Evolutionary conservation across 2,113 vertebrate genomes (phyloP), one percentile per base, ranked within the genome.

Genomic region (Malurus cyaneus): DNA sequence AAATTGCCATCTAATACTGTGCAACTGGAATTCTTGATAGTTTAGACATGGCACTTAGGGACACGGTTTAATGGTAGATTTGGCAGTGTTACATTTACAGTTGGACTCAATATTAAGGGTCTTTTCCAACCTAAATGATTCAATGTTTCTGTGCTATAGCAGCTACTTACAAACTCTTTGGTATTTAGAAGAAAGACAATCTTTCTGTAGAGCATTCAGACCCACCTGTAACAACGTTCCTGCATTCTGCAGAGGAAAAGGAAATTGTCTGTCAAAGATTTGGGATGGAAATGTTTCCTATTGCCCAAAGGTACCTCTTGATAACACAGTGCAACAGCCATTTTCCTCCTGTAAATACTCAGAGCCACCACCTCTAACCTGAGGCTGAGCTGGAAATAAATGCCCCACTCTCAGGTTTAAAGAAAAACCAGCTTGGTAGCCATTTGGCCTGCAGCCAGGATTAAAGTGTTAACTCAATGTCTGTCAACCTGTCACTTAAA

Each of bases 401-500:
- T 78, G 81, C 71, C 71, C 62, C 41, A 41, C 87, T 91, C 94
- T 96, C 69, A 80, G 70, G 80, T 96, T 97, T 93, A 94, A 96
- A 96, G 96, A 59, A 91, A 95, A 97, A 96, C 0, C 91, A 88
- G 85, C 88, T 94, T 96, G 88, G 96, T 96, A 95, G 92, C 88
- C 90, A 92, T 87, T 93, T 95, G 94, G 97, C 97, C 97, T 91
- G 91, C 96, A 97, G 97, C 96, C 97, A 96, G 96, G 97, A 97
- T 97, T 97, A 97, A 93, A 93, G 92, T 74, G 93, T 95, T 96
- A 96, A 96, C 91, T 94, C 77, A 87, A 67, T 8, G 84, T 96
- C 96, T 94, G 97, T 98, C 97, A 97, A 94, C 86, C 97, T 98
- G 97, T 97, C 97, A 98, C 95, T 97, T 96, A 97, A 97, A 97